These are phyloP conservation scores for Neodon shergylaensis DNA, from an alignment of 2,113 vertebrate species.

Conservation along the genomic window DNA sequence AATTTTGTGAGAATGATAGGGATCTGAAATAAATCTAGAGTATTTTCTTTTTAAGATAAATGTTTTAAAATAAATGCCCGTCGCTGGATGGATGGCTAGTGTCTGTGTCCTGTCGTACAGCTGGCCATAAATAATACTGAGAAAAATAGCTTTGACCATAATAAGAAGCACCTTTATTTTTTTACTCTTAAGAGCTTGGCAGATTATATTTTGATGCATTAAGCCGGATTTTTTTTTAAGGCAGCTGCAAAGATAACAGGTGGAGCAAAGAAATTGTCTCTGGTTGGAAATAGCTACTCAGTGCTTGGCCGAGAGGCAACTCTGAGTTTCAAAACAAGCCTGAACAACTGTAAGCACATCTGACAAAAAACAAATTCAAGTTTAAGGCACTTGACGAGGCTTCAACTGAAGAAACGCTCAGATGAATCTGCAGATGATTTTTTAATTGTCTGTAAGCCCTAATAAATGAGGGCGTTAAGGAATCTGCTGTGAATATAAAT, in stretches of 20 bases:
- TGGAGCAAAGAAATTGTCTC: conserved; percentile 53
- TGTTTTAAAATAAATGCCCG: conserved; percentile 76
- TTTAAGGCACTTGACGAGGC: conserved; percentile 17
- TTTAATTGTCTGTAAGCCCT: neutral
- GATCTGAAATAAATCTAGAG: conserved; percentile 80
- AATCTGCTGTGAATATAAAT: neutral
- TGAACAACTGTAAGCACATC: neutral
- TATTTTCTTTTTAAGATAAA: conserved; percentile 82
- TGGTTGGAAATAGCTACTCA: conserved; percentile 29
- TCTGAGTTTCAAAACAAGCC: conserved; percentile 4
- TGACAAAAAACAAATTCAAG: conserved; percentile 13
- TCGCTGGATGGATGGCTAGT: conserved; percentile 71
- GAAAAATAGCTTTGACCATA: conserved; percentile 73
- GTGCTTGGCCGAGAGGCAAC: conserved; percentile 31
- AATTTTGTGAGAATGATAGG: conserved; percentile 79
- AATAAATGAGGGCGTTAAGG: neutral
- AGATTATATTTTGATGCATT: conserved; percentile 75
- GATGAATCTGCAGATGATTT: neutral
- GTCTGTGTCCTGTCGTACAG: conserved; percentile 63
- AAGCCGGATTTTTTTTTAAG: conserved; percentile 51
- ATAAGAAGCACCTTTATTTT: conserved; percentile 74
- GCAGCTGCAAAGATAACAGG: conserved; percentile 53
- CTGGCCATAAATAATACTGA: conserved; percentile 76
- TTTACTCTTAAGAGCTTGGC: conserved; percentile 65
- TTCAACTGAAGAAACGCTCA: conserved; percentile 24